Evolutionary conservation across 2,888 invertebrate genomes (phyloP).

Genomic region (Vesta saturnalis): DNA sequence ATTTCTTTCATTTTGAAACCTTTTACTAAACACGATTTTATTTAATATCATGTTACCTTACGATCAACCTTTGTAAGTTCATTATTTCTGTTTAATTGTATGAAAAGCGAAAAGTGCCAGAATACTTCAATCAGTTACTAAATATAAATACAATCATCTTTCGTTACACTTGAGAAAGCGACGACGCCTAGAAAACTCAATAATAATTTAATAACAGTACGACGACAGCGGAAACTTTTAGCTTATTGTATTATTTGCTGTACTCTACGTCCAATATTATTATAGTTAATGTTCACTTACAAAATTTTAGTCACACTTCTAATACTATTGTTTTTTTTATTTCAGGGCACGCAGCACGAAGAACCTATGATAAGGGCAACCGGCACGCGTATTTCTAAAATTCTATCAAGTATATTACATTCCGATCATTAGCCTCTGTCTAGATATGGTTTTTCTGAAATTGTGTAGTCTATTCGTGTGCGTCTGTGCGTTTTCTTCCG

Average conservation of each 20-base stretch:
- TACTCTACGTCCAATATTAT: slow-evolving; percentile 29
- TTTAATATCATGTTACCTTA: no score
- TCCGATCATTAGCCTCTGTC: slow-evolving; percentile 36
- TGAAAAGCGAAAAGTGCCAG: no score
- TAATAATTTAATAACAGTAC: slow-evolving; percentile 32
- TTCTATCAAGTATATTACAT: slow-evolving; percentile 34
- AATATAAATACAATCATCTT: neutral
- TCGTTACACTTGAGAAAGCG: slow-evolving; percentile 4
- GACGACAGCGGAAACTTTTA: slow-evolving; percentile 25
- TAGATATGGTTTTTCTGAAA: slow-evolving; percentile 45
- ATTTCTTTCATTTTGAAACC: no score
- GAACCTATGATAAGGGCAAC: slow-evolving; percentile 38
- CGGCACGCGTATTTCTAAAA: slow-evolving; percentile 35
- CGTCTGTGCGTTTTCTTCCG: slow-evolving; percentile 38
- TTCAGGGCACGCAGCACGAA: slow-evolving; percentile 36
- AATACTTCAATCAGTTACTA: slow-evolving; percentile 1
- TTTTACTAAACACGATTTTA: no score
- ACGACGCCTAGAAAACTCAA: slow-evolving; percentile 14
- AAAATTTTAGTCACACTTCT: slow-evolving; percentile 8
- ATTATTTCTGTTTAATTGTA: no score
- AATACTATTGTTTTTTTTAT: slow-evolving; percentile 22
- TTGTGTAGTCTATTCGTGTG: slow-evolving; percentile 42
- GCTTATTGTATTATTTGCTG: slow-evolving; percentile 35
- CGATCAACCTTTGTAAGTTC: no score
- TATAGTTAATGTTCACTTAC: slow-evolving; percentile 27